Conservation (phyloP, 2,113 vertebrate genomes). For the Nothoprocta perdicaria region DNA sequence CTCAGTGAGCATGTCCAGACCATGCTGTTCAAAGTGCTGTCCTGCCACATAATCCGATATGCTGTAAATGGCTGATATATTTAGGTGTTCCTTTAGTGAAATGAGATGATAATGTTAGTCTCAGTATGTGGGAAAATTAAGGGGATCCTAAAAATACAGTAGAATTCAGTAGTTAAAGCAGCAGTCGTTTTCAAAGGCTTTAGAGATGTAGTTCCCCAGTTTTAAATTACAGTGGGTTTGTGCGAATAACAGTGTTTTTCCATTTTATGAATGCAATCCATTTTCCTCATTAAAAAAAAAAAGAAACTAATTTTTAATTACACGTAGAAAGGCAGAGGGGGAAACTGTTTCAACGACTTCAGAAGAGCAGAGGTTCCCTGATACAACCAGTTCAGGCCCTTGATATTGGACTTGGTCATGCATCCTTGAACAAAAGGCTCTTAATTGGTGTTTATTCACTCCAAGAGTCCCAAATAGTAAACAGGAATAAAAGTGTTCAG, state of each 20-base stretch:
- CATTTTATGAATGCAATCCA: not conserved
- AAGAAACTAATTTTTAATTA: not conserved
- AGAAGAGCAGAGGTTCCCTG: not conserved
- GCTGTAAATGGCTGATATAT: not conserved
- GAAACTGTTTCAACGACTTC: not conserved
- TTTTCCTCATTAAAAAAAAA: not conserved
- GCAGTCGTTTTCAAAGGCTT: not conserved
- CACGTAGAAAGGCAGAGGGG: not conserved
- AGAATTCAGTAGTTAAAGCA: not conserved
- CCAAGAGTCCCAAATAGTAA: constrained; percentile 59
- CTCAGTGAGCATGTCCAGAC: not conserved
- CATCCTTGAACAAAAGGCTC: not conserved
- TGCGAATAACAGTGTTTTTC: not conserved
- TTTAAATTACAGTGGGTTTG: not conserved
- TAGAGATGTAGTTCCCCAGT: not conserved
- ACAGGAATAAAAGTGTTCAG: constrained; percentile 39
- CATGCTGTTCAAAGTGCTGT: not conserved
- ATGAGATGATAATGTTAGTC: not conserved
- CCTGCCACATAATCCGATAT: not conserved
- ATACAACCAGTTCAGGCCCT: not conserved
- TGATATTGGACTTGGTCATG: not conserved
- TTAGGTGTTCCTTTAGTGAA: not conserved
- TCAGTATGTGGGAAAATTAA: not conserved
- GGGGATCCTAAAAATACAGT: not conserved
- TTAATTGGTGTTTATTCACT: constrained; percentile 54